These are phyloP conservation scores for Idaea straminata DNA, from an alignment of 2,888 invertebrate genomes.

Conservation along the genomic window DNA sequence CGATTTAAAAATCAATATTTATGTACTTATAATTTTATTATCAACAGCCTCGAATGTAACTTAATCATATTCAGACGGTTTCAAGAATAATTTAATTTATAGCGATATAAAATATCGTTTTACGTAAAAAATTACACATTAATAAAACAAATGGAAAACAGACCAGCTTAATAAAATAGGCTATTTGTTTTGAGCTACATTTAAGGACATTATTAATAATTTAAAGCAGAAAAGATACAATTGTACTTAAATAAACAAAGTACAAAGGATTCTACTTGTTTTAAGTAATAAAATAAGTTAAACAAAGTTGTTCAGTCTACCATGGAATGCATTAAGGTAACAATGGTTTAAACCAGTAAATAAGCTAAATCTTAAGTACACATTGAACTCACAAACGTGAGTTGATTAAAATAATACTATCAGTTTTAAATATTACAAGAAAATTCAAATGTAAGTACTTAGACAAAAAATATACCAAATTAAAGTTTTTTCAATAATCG, in stretches of 20 bases:
- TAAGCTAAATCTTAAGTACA: not conserved
- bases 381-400: not conserved
- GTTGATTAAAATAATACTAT: not conserved
- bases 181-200: not conserved
- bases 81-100: not conserved
- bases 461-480: not conserved
- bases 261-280: not conserved
- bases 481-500: not conserved
- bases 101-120: not conserved
- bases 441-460: not conserved
- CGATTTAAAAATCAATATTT: not conserved
- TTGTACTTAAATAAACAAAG: not conserved
- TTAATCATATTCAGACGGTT: not conserved
- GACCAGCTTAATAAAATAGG: no score
- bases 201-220: conserved; percentile 7
- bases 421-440: not conserved
- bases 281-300: not conserved
- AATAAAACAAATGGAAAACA: not conserved
- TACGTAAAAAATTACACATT: not conserved
- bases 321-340: conserved; percentile 30
- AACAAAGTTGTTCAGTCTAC: conserved; percentile 6
- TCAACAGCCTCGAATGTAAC: not conserved
- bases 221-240: conserved; percentile 19
- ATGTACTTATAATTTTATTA: not conserved
- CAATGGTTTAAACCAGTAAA: conserved; percentile 7